Conservation (phyloP, 2,113 vertebrate species). For the Tachuris rubrigastra region DNA sequence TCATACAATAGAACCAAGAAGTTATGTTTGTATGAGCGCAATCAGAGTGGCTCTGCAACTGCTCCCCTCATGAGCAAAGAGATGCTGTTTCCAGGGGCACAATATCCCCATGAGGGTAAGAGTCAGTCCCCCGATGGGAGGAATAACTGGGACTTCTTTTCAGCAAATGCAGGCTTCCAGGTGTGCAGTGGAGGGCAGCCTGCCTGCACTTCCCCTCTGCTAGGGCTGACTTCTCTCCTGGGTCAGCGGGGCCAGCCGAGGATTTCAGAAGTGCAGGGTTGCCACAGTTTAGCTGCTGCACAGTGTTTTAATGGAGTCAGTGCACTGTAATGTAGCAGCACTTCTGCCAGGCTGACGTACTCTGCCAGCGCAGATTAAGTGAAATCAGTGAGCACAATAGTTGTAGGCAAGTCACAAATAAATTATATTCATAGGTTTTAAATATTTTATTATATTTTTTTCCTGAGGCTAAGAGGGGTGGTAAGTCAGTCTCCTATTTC, state of each 20-base stretch:
- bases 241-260: neutral
- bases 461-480: neutral
- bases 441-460: constrained; percentile 29
- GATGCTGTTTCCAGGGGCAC: neutral
- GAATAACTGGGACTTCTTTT: fast-evolving
- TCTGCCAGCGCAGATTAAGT: constrained; percentile 9
- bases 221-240: neutral
- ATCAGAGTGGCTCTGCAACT: neutral
- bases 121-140: fast-evolving
- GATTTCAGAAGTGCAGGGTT: neutral
- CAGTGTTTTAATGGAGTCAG: neutral
- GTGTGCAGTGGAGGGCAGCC: neutral
- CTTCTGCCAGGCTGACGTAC: neutral
- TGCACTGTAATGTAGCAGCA: neutral
- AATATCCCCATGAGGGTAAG: fast-evolving
- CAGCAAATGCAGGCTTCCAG: neutral
- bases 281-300: constrained; percentile 10
- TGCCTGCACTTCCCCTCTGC: neutral
- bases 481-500: neutral
- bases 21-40: fast-evolving
- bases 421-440: constrained; percentile 46
- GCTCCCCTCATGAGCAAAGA: neutral
- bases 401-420: constrained; percentile 46
- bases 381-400: constrained; percentile 31
- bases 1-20: neutral